A percentile compares a stretch with the other conserved stretches of the same genome.
Evolutionary conservation across 2,797 vertebrate species (phyloP).

Genomic region (Thunnus albacares): DNA sequence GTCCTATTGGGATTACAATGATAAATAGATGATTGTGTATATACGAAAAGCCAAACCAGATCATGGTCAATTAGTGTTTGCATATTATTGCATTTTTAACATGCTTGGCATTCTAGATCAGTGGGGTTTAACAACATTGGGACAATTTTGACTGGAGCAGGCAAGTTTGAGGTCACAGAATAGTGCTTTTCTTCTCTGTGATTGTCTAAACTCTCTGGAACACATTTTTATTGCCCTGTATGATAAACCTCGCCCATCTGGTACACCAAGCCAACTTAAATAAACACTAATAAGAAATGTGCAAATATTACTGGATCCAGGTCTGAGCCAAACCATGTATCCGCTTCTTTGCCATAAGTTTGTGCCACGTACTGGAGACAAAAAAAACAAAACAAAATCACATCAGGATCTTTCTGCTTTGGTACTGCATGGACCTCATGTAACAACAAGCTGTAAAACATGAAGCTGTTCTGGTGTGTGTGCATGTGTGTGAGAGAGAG

Average conservation of each 20-base stretch:
- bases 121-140: slow-evolving; percentile 41
- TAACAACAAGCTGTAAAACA: slow-evolving; percentile 65
- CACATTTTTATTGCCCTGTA: slow-evolving; percentile 13
- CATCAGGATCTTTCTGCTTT: slow-evolving; percentile 63
- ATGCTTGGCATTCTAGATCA: slow-evolving; percentile 44
- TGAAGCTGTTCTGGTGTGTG: slow-evolving; percentile 56
- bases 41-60: slow-evolving; percentile 68
- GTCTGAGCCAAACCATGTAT: slow-evolving; percentile 71
- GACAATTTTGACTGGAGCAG: slow-evolving; percentile 51
- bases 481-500: slow-evolving; percentile 32
- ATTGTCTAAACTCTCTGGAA: slow-evolving; percentile 55
- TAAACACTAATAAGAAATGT: slow-evolving; percentile 40
- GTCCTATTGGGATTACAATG: slow-evolving; percentile 24
- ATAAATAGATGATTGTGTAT: slow-evolving; percentile 50
- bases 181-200: neutral
- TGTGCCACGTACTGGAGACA: slow-evolving; percentile 72
- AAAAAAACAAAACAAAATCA: slow-evolving; percentile 11
- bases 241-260: slow-evolving; percentile 46
- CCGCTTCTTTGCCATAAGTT: slow-evolving; percentile 72
- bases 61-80: slow-evolving; percentile 54
- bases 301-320: slow-evolving; percentile 63
- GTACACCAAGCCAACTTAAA: slow-evolving; percentile 39
- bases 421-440: slow-evolving; percentile 84
- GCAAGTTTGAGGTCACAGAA: slow-evolving; percentile 39
- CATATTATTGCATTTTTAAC: slow-evolving; percentile 47